Evolutionary conservation across 1,140 invertebrate genomes (phyloP), one percentile per base, ranked within the genome.

Genomic region (Drosophila guanche): DNA sequence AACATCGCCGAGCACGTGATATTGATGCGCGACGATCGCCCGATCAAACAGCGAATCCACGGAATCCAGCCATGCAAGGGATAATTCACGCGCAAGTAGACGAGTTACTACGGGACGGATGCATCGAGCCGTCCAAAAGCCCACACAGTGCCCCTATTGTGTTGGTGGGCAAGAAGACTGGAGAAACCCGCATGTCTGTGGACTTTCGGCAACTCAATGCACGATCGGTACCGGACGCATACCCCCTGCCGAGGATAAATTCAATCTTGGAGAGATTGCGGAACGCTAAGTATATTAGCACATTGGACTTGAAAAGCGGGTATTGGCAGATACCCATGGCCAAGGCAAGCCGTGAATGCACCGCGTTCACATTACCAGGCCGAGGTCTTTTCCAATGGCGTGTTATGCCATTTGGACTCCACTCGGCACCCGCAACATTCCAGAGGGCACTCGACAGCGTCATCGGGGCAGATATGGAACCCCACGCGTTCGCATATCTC

Each of bases 341-440:
- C 16, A 20, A 20, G 16, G 16, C 16, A 20, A 20, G 16, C 16
- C 0, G 16, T 20, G 16, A 20, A 20, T 20, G 16, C 16, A 20
- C 16, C 16, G 16, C 1, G 16, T 20, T 20, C 16, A 20, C 16
- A 20, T 0, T 20, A 20, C 16, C 16, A 20, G 16, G 16, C 0
- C 16, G 16, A 20, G 16, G 16, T 20, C 16, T 20, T 20, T 20
- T 54, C 25, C 48, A 60, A 6, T 68, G 65, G 65, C 60, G 53
- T 6, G 65, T 60, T 1, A 68, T 69, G 66, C 51, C 56, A 1
- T 69, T 69, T 12, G 56, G 56, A 5, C 23, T 69, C 6, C 27
- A 29, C 7, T 29, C 27, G 5, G 27, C 27, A 6, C 6, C 27
- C 5, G 27, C 27, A 7, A 29, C 27, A n/a, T n/a, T n/a, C n/a